Evolutionary conservation across 92 coral and sea anemone species (phyloP), one percentile per base, ranked within the genome.

Genomic region (Phenganax stokvisi): DNA sequence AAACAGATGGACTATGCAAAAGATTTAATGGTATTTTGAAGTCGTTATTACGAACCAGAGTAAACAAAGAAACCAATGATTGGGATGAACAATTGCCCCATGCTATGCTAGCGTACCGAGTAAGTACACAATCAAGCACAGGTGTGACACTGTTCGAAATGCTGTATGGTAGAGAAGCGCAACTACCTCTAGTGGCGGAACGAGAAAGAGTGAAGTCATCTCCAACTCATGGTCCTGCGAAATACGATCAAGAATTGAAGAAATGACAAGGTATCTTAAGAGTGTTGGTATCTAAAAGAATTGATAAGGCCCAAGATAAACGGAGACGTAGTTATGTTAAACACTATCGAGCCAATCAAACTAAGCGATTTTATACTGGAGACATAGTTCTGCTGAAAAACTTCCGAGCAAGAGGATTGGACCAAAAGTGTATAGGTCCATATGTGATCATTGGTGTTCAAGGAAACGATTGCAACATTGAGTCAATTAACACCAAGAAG

Each of bases 331-430:
- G 70, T 29, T 77, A 77, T 56, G 81, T 57, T 59, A 44, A 10
- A 17, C 66, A 71, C 8, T 77, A 77, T 77, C 75, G 81, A 56
- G 81, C 81, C 28, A 52, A 56, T 10, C 68, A 3, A 5, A 77
- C n/a, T 53, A 55, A 76, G 52, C 37, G 28, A n/a, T 76, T 76
- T 76, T 25, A 56, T 57, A 30, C 57, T 44, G 81, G 73, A 31
- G 81, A 76, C 79, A 76, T 71, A 13, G 81, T 76, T 76, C 81
- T 76, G 30, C 57, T 76, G 73, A 76, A 76, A 7, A 76, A 76
- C 47, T 72, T 72, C 54, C 77, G 77, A 72, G 77, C 77, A 72
- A 72, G 77, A 72, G 77, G 77, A 72, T 57, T 76, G 51, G 81
- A 76, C 51, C 11, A 76, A 30, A 76, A 76, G 73, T 76, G 57